These are phyloP conservation scores for Stenoptilia bipunctidactyla DNA, from an alignment of 2,888 invertebrate species.

Conservation along the genomic window DNA sequence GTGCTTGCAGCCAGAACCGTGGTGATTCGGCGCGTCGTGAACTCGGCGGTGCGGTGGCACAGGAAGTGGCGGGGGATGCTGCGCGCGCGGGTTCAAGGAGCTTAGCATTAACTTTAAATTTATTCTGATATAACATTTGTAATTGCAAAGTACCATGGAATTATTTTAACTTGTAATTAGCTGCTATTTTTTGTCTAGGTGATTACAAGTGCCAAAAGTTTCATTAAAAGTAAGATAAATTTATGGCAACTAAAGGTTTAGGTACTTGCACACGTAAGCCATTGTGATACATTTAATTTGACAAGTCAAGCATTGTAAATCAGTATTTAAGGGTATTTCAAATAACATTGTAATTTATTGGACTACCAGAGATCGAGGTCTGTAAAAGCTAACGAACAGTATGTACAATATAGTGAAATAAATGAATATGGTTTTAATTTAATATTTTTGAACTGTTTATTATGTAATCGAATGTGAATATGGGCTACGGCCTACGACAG, in stretches of 20 bases:
- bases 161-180: constrained; percentile 14
- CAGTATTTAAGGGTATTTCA: constrained; percentile 37
- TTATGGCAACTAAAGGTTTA: constrained; percentile 38
- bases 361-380: constrained; percentile 37
- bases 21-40: too few relatives aligned
- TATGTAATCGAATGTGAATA: too few relatives aligned
- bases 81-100: too few relatives aligned
- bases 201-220: neutral
- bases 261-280: constrained; percentile 33
- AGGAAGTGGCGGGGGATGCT: too few relatives aligned
- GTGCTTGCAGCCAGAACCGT: too few relatives aligned
- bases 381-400: constrained; percentile 42
- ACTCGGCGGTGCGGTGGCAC: too few relatives aligned
- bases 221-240: constrained; percentile 46
- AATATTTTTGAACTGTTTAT: too few relatives aligned
- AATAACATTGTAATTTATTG: constrained; percentile 41
- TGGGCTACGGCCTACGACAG: too few relatives aligned
- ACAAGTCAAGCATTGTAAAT: constrained; percentile 35
- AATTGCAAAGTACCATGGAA: constrained; percentile 16
- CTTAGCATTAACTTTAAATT: constrained; percentile 59
- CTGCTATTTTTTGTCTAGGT: constrained; percentile 7
- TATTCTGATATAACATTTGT: constrained; percentile 49
- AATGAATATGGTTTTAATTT: constrained; percentile 22
- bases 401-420: constrained; percentile 51
- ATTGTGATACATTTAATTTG: constrained; percentile 62